Percentiles rank a stretch among this genome's conserved stretches.
Conservation (phyloP, 2,113 vertebrate species). For the Galbula dea region DNA sequence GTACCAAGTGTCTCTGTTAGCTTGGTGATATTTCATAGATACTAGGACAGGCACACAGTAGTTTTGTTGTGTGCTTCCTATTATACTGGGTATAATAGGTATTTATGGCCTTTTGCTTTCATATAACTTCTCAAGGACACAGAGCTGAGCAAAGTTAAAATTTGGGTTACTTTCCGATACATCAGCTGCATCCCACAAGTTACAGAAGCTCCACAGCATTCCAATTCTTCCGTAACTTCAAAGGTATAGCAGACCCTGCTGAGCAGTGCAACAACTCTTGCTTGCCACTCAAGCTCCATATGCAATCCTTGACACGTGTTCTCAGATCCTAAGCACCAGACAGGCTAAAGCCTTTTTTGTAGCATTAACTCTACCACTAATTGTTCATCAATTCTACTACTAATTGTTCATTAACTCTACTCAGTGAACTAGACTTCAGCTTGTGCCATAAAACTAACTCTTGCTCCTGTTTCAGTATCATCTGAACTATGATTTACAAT, state of each 20-base stretch:
- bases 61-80: neutral
- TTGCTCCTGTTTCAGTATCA: neutral
- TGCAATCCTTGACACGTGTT: neutral
- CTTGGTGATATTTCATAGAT: neutral
- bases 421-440: neutral
- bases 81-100: neutral
- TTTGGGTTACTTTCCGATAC: neutral
- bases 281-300: neutral
- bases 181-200: neutral
- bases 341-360: neutral
- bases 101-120: neutral
- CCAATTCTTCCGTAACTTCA: neutral
- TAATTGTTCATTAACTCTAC: neutral
- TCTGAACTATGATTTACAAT: rapidly evolving
- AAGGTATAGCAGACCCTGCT: neutral
- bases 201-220: neutral
- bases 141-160: neutral
- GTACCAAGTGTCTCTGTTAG: neutral
- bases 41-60: neutral
- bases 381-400: neutral
- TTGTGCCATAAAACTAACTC: neutral
- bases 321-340: neutral
- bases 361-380: neutral
- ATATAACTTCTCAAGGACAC: neutral
- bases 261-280: neutral